phyloP scores from a whole-genome alignment of 2,113 vertebrate species.

The Rhinoderma darwinii region DNA sequence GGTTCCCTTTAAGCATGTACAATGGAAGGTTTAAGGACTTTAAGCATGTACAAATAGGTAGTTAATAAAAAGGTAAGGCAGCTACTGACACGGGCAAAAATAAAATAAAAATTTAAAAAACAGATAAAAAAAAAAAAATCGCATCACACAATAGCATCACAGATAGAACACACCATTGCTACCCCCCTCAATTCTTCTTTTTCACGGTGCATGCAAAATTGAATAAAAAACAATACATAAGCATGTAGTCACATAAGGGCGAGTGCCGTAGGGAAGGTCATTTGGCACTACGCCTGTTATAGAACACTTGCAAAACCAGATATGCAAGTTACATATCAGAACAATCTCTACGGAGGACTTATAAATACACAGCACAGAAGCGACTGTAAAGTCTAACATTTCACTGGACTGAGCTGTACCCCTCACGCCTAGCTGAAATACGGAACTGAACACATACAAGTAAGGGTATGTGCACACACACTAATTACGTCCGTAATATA shows the following conservation, averaged over 20 bases:
- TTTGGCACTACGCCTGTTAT: background rate
- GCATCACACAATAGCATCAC: background rate
- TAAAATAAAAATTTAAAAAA: background rate
- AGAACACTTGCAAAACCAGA: slow-evolving; percentile 40
- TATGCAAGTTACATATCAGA: background rate
- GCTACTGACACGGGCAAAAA: background rate
- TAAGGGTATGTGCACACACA: too few relatives aligned
- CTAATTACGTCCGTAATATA: too few relatives aligned
- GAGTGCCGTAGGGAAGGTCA: slow-evolving; percentile 17
- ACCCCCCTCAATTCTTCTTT: background rate
- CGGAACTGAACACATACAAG: background rate
- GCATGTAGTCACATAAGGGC: background rate
- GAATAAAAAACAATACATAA: background rate
- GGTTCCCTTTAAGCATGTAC: too few relatives aligned
- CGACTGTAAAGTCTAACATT: background rate
- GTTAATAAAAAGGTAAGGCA: too few relatives aligned
- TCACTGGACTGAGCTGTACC: background rate
- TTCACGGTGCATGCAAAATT: background rate
- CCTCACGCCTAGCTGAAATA: background rate
- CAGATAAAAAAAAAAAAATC: too few relatives aligned
- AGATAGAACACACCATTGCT: background rate
- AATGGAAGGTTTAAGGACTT: too few relatives aligned
- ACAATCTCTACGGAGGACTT: background rate
- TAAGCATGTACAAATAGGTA: too few relatives aligned
- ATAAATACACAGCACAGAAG: background rate